Percentiles rank a stretch among this genome's conserved stretches.
Evolutionary conservation across 2,113 vertebrate species (phyloP).

Genomic region (Barnardius zonarius): DNA sequence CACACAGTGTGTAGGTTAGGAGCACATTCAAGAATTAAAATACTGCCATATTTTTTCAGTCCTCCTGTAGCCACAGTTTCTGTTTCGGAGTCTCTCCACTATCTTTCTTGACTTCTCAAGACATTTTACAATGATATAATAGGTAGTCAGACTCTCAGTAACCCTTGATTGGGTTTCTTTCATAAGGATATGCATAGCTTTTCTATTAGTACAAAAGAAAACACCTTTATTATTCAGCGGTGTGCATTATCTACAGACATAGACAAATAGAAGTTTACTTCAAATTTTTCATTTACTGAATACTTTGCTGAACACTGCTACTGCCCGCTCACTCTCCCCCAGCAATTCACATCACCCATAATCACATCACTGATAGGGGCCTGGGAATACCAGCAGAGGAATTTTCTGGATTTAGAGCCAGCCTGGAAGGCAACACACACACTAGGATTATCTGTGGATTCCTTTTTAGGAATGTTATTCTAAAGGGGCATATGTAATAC

Average conservation of each 20-base stretch:
- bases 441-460: not conserved
- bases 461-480: not conserved
- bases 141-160: not conserved
- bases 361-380: not conserved
- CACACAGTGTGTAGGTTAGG: not conserved
- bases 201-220: not conserved
- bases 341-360: not conserved
- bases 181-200: not conserved
- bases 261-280: not conserved
- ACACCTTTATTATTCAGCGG: not conserved
- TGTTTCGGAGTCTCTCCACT: not conserved
- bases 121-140: not conserved
- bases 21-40: not conserved
- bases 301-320: not conserved
- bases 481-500: not conserved
- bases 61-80: not conserved
- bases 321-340: accelerated
- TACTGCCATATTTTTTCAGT: not conserved
- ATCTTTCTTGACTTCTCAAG: not conserved
- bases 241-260: not conserved
- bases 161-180: not conserved
- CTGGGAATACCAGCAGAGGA: not conserved
- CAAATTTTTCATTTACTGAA: not conserved
- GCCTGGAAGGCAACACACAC: not conserved
- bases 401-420: not conserved